phyloP scores from a whole-genome alignment of 2,113 vertebrate genomes.

The Dasyprocta punctata region DNA sequence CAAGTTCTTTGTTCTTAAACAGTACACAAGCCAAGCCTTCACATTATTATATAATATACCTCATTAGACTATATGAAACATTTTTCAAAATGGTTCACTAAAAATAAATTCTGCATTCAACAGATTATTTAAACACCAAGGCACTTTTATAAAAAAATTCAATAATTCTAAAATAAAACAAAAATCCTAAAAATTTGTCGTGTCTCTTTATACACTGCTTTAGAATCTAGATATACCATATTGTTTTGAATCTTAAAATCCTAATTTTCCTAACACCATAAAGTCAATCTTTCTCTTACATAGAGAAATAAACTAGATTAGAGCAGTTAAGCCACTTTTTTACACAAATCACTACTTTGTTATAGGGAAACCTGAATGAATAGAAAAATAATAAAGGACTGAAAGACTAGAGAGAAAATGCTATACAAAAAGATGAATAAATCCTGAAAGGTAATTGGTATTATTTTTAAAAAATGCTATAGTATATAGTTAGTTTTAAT shows the following conservation, averaged over 20 bases:
- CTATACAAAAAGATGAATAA: not conserved
- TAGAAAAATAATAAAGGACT: not conserved
- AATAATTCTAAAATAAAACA: not conserved
- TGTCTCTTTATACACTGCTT: not conserved
- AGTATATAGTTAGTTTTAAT: not conserved
- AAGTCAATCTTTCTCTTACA: conserved; percentile 22
- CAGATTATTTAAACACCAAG: conserved; percentile 43
- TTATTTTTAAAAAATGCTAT: not conserved
- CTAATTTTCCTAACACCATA: not conserved
- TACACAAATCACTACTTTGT: conserved; percentile 21
- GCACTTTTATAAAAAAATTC: conserved; percentile 19
- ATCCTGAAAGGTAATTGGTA: not conserved
- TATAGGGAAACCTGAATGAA: not conserved
- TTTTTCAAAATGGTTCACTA: not conserved
- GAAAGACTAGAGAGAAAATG: conserved; percentile 27
- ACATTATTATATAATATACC: not conserved
- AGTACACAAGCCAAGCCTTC: not conserved
- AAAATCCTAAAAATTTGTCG: not conserved
- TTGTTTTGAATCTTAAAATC: conserved; percentile 26
- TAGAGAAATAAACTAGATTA: conserved; percentile 8
- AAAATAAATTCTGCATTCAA: not conserved
- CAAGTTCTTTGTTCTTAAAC: not conserved
- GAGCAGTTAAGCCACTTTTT: not conserved
- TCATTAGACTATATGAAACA: not conserved
- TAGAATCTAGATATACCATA: conserved; percentile 29